These are phyloP conservation scores for Gymnarchus niloticus DNA, from an alignment of 2,113 vertebrate genomes.

Conservation along the genomic window DNA sequence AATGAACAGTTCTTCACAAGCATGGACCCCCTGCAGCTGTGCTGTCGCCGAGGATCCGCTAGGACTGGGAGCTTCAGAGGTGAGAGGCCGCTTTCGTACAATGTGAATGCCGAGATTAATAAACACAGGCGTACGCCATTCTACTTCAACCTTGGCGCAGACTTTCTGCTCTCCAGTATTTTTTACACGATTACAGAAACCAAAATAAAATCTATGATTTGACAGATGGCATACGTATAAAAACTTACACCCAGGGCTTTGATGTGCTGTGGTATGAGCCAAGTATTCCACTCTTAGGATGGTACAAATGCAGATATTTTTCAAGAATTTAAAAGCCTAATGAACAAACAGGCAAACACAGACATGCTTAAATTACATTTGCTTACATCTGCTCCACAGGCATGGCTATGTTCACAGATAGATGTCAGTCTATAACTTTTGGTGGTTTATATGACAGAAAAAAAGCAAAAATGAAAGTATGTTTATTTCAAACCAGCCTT, in stretches of 20 bases:
- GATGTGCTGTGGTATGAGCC: not conserved
- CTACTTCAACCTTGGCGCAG: not conserved
- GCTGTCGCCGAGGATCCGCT: not conserved
- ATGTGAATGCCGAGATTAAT: not conserved
- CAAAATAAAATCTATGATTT: not conserved
- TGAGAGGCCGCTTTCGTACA: not conserved
- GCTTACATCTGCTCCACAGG: not conserved
- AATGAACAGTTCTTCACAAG: not conserved
- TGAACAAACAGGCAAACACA: not conserved
- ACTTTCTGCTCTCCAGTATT: not conserved
- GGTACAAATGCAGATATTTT: not conserved
- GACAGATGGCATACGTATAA: slow-evolving; percentile 6
- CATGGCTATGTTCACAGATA: not conserved
- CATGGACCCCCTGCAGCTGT: not conserved
- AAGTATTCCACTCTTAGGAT: not conserved
- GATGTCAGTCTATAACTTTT: not conserved
- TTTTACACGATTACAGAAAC: not conserved
- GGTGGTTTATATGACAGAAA: too few relatives aligned
- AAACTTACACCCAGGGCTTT: slow-evolving; percentile 1
- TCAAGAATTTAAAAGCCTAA: not conserved
- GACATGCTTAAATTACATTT: not conserved
- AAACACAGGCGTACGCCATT: not conserved
- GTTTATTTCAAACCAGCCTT: not conserved
- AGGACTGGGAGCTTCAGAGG: too few relatives aligned
- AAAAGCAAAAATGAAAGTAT: not conserved